Evolutionary conservation across 2,888 invertebrate genomes (phyloP).

Genomic region (Seira sanloemensis): DNA sequence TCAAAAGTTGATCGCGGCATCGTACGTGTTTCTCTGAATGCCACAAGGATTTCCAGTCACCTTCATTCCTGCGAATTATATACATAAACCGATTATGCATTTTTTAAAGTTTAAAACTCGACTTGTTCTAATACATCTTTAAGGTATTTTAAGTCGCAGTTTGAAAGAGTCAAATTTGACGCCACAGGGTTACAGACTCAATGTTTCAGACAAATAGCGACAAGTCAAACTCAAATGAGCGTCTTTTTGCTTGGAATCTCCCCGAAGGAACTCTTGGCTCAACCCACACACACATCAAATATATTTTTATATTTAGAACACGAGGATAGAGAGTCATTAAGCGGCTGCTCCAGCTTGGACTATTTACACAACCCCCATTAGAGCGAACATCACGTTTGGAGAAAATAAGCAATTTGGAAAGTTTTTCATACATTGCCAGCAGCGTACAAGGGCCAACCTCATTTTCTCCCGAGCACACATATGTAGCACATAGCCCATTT

Average conservation of each 20-base stretch:
- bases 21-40: conserved; percentile 79
- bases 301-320: neutral
- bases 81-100: no score
- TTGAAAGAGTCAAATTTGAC: no score
- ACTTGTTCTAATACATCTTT: no score
- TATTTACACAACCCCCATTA: conserved; percentile 7
- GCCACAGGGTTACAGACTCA: neutral
- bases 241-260: neutral
- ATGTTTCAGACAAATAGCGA: neutral
- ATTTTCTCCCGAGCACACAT: no score
- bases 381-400: conserved; percentile 6
- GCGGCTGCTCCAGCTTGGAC: neutral
- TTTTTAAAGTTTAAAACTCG: no score
- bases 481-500: no score
- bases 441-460: no score
- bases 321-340: no score
- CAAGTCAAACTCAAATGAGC: neutral
- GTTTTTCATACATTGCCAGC: neutral
- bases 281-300: conserved; percentile 3
- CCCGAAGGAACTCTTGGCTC: neutral
- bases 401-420: no score
- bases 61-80: conserved; percentile 77
- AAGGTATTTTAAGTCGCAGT: neutral
- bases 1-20: conserved; percentile 79
- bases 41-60: conserved; percentile 80